phyloP scores from a whole-genome alignment of 2,797 vertebrate species.

The Paedocypris micromegethes region DNA sequence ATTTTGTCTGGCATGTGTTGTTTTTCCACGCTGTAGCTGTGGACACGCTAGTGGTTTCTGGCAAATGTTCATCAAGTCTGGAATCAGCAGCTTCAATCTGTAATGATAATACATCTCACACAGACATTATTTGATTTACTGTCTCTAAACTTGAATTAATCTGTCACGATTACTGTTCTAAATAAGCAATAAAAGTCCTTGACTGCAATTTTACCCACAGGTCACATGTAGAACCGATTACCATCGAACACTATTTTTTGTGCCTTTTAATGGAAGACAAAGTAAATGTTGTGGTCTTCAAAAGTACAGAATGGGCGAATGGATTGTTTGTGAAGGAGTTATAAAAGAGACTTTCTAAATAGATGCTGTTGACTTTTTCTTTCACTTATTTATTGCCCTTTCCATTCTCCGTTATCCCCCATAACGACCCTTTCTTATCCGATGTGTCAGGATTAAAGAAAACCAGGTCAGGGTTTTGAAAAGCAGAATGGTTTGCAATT shows the following conservation, averaged over 20 bases:
- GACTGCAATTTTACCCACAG: conserved; percentile 8
- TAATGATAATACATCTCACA: conserved; percentile 3
- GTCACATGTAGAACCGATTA: no score
- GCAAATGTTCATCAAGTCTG: conserved; percentile 8
- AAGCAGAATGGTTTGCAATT: conserved; percentile 8
- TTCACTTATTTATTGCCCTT: background rate
- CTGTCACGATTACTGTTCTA: background rate
- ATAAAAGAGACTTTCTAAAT: background rate
- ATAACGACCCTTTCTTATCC: conserved; percentile 20
- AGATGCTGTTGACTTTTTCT: conserved; percentile 13
- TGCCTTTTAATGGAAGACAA: background rate
- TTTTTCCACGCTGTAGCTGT: conserved; percentile 30
- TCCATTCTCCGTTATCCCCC: background rate
- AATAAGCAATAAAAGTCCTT: background rate
- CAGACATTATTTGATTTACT: conserved; percentile 16
- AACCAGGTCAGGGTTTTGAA: conserved; percentile 14
- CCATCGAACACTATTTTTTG: background rate
- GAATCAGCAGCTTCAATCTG: conserved; percentile 23
- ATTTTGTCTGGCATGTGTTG: conserved; percentile 28
- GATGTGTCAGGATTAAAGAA: conserved; percentile 15
- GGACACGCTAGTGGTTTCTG: conserved; percentile 10
- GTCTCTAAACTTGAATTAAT: conserved; percentile 14
- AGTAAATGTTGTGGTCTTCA: background rate
- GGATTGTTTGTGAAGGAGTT: background rate
- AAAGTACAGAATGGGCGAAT: background rate